phyloP scores from a whole-genome alignment of 2,113 vertebrate species.

The Trichechus manatus region DNA sequence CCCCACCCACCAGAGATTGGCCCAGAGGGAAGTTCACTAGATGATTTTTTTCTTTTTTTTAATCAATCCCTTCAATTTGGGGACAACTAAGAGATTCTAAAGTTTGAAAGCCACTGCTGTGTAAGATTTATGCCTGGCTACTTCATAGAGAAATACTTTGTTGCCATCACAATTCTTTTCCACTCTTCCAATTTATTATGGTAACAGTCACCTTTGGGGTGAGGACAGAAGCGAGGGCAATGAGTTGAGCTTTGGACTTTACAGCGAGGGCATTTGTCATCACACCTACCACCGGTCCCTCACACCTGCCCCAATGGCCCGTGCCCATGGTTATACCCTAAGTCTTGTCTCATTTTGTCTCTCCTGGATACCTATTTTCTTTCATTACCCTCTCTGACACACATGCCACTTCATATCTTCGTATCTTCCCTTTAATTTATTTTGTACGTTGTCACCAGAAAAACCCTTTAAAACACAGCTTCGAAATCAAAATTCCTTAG shows the following conservation, averaged over 20 bases:
- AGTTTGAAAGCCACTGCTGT: constrained; percentile 15
- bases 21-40: background rate
- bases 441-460: background rate
- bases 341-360: background rate
- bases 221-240: background rate
- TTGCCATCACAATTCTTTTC: constrained; percentile 75
- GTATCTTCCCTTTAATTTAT: background rate
- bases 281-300: background rate
- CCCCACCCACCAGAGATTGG: background rate
- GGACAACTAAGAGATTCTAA: background rate
- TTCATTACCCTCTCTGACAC: background rate
- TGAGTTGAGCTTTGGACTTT: background rate
- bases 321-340: background rate
- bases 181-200: constrained; percentile 72
- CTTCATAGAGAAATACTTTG: constrained; percentile 81
- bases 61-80: too few species aligned
- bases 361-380: background rate
- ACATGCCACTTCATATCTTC: background rate
- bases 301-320: background rate
- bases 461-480: background rate
- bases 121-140: background rate
- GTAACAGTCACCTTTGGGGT: background rate
- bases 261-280: background rate
- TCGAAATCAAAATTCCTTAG: background rate
- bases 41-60: background rate